Evolutionary conservation across 1,140 invertebrate species (phyloP).

Genomic region (Druon quercuslanigerum): DNA sequence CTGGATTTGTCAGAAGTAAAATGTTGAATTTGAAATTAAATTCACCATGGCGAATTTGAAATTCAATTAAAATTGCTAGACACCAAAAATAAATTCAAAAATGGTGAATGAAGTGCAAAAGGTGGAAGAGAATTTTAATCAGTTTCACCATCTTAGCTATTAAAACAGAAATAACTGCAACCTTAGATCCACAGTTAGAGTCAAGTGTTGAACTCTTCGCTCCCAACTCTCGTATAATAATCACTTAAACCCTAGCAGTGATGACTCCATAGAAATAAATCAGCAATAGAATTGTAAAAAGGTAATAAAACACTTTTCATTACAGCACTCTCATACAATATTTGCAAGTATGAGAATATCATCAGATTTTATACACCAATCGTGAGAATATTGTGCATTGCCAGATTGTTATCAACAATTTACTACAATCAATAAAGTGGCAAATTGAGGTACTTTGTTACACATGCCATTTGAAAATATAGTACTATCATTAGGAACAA

Average conservation of each 20-base stretch:
- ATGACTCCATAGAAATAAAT: neutral
- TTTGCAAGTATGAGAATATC: neutral
- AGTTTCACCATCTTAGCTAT: neutral
- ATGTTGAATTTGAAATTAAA: too few species aligned
- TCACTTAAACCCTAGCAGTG: neutral
- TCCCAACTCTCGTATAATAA: conserved; percentile 10
- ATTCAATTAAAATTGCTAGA: neutral
- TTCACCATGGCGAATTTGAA: neutral
- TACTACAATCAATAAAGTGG: conserved; percentile 1
- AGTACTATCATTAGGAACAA: conserved; percentile 12
- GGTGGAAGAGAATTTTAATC: neutral
- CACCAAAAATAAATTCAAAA: neutral
- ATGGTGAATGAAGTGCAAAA: neutral
- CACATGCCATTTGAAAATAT: neutral
- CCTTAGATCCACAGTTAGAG: neutral
- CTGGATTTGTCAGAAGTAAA: too few species aligned
- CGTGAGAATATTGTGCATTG: conserved; percentile 25
- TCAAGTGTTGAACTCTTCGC: neutral
- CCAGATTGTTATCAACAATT: conserved; percentile 24
- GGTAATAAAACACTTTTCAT: conserved; percentile 6
- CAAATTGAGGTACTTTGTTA: conserved; percentile 20
- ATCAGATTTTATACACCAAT: conserved; percentile 20
- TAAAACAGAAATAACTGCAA: neutral
- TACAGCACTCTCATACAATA: neutral
- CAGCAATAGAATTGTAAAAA: conserved; percentile 7